Evolutionary conservation across 1,140 invertebrate species (phyloP), one percentile per base, ranked within the genome.

Genomic region (Akabosia matsudoensis): DNA sequence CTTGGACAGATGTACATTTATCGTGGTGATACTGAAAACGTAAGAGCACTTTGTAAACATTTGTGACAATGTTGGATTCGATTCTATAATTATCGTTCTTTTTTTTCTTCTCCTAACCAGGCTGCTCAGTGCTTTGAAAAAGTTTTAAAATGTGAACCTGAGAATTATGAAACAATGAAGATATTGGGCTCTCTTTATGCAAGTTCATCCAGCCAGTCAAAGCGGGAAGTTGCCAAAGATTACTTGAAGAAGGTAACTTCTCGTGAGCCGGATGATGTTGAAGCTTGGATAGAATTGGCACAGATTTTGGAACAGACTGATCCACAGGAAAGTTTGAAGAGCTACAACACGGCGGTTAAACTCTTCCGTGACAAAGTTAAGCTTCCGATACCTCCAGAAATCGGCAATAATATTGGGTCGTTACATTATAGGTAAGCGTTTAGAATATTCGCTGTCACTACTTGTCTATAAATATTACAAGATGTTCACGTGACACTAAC

Each of bases 161-260:
- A 95, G 2, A 99, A 99, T 86, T 98, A 98, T 84, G 98, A 99
- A 86, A 98, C 97, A 3, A 97, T 99, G 95, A 99, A 99, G 85
- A 99, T 99, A 79, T 87, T 99, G 0, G 97, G 97, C 0, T 98
- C 97, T 0, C 86, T 99, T 0, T 99, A 99, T 85, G 96, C 96
- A 0, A 94, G 92, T 83, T 96, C 95, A 0, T 89, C 86, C 76
- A 97, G 91, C 75, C 93, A 93, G 84, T 92, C 92, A 0, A 97
- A 97, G 86, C 86, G 95, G 33, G 95, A 98, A 80, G 93, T 95
- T 77, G 97, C 97, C 0, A 93, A 94, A 85, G 92, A 91, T 82
- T 93, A 96, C 85, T 85, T 96, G 13, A 92, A 93, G 82, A 96
- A 96, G 85, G 90, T 99, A 7, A 98, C 97, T 0, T 96, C 99